Evolutionary conservation across 2,888 invertebrate genomes (phyloP), one percentile per base, ranked within the genome.

Genomic region (Hirtodrosophila histrioides): DNA sequence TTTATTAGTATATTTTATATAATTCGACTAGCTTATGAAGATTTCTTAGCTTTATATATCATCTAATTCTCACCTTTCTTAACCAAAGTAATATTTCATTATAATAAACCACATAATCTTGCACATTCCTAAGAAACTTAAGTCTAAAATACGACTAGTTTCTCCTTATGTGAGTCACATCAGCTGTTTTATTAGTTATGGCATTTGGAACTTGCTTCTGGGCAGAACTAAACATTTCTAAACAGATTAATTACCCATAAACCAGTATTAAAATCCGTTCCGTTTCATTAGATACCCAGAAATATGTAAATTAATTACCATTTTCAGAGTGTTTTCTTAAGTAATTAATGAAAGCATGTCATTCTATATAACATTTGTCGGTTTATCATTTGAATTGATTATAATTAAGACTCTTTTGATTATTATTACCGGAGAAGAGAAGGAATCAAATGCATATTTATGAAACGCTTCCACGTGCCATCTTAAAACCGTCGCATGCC

Each of bases 381-480:
- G 23, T 51, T 41, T 39, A 44, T 43, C 43, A 31, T 50, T 33
- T 39, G 53, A 60, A 53, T 60, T 55, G 54, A 54, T 54, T 24
- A 46, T 44, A 43, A 58, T 58, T 48, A 48, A 36, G 37, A 43
- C 10, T 54, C 43, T 39, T 35, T 37, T 62, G 56, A 56, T 49
- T 57, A 29, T 33, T 10, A 11, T 55, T 33, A 17, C 12, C 4
- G n/a, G 6, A 10, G 39, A 40, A 4, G 36, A 12, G 40, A 29
- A 33, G n/a, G 48, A 33, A 45, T 17, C 36, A 49, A 65, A 61
- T 86, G 88, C 86, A 81, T 81, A 81, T 88, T 81, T 75, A 81
- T 88, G 62, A 74, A 78, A 71, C 11, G 51, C 50, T 63, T 78
- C 63, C 81, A 81, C 81, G 81, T 88, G 81, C 86, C 81, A 44